A percentile compares a stretch with the other conserved stretches of the same genome.
These are phyloP conservation scores for Phodopus roborovskii DNA, from an alignment of 2,113 vertebrate species.

Conservation along the genomic window DNA sequence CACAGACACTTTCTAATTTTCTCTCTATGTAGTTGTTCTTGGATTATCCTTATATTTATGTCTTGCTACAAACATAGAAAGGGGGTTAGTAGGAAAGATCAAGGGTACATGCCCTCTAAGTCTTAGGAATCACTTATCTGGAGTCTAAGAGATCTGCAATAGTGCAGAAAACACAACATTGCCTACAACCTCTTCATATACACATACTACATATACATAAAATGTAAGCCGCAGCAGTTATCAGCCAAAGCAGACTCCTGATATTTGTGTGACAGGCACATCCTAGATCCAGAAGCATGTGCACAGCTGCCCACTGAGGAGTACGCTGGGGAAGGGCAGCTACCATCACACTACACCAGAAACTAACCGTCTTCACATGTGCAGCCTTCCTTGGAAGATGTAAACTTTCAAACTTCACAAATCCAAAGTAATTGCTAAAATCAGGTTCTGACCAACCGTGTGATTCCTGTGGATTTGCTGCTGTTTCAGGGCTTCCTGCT, in stretches of 20 bases:
- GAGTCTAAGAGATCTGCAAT: not conserved
- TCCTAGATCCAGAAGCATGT: not conserved
- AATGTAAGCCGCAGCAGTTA: not conserved
- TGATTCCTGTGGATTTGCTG: not conserved
- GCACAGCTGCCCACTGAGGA: not conserved
- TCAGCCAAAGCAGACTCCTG: not conserved
- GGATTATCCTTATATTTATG: not conserved
- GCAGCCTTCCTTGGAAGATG: not conserved
- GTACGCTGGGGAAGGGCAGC: not conserved
- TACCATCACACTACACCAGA: not conserved
- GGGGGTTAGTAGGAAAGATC: no score
- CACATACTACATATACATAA: not conserved
- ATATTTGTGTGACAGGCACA: not conserved
- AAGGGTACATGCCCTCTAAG: no score
- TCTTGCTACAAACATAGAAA: not conserved
- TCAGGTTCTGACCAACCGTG: not conserved
- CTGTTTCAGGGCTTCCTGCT: not conserved
- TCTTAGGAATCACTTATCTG: not conserved
- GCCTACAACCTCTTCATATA: not conserved
- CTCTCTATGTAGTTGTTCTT: not conserved
- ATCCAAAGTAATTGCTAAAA: not conserved
- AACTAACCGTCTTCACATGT: not conserved
- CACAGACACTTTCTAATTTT: not conserved
- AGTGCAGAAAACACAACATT: not conserved
- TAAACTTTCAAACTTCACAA: not conserved